Percentiles rank a stretch among this genome's conserved stretches.
phyloP scores from a whole-genome alignment of 2,888 invertebrate species.

The Neoscelio sp. region DNA sequence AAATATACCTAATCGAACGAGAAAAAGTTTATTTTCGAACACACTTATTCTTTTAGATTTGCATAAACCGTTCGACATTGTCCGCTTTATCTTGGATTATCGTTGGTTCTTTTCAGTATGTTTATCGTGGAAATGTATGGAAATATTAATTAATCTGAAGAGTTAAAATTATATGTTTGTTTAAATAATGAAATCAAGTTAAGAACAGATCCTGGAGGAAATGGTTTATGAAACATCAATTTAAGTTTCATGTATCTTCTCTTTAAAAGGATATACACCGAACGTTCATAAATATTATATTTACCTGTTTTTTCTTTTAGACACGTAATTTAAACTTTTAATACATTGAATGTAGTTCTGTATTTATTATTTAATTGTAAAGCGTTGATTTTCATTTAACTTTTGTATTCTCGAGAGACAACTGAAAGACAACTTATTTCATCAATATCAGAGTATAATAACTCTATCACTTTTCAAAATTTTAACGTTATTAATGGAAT shows the following conservation, averaged over 20 bases:
- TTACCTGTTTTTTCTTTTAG: conserved; percentile 10
- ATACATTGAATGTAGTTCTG: neutral
- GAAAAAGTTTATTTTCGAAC: conserved; percentile 13
- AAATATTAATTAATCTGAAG: too few species aligned
- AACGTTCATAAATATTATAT: conserved; percentile 10
- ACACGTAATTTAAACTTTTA: conserved; percentile 27
- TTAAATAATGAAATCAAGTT: too few species aligned
- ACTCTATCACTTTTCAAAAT: conserved; percentile 12
- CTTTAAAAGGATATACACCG: neutral
- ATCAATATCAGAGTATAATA: conserved; percentile 7
- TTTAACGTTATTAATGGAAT: neutral
- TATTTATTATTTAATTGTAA: conserved; percentile 41
- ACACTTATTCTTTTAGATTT: conserved; percentile 7
- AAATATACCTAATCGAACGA: conserved; percentile 24
- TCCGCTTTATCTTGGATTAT: conserved; percentile 6
- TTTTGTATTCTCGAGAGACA: conserved; percentile 7
- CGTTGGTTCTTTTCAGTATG: too few species aligned
- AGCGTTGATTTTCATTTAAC: conserved; percentile 28
- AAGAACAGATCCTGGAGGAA: neutral
- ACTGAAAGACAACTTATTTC: conserved; percentile 21
- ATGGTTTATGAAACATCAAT: conserved; percentile 12
- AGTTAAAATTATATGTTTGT: too few species aligned
- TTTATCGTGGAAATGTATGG: too few species aligned
- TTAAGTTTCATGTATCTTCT: neutral
- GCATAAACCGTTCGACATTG: conserved; percentile 13